These are phyloP conservation scores for Podilymbus podiceps DNA, from an alignment of 2,113 vertebrate genomes.

Conservation along the genomic window DNA sequence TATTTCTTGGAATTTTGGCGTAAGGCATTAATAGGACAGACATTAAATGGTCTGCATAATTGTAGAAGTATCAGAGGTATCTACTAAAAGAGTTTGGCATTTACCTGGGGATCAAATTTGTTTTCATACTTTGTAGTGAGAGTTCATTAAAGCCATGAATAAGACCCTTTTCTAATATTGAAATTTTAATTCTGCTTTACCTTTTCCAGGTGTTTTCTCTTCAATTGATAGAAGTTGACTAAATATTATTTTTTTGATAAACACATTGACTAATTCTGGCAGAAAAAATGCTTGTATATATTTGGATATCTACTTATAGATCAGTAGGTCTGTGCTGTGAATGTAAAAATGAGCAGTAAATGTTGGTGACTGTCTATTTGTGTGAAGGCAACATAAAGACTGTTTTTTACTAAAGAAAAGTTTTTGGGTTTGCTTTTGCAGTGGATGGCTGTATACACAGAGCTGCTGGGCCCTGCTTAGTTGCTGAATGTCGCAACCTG, in stretches of 20 bases:
- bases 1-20: not conserved
- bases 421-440: constrained; percentile 64
- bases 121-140: not conserved
- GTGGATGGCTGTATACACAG: constrained; percentile 98
- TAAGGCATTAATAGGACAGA: not conserved
- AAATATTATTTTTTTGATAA: not conserved
- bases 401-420: not conserved
- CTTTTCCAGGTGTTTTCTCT: not conserved
- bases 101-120: not conserved
- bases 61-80: not conserved
- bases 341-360: not conserved
- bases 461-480: constrained; percentile 90
- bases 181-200: not conserved
- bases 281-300: not conserved
- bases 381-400: not conserved
- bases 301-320: not conserved
- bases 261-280: not conserved
- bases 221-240: not conserved
- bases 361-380: rapidly evolving
- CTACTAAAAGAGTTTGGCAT: not conserved
- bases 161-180: not conserved
- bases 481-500: constrained; percentile 91
- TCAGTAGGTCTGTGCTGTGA: not conserved
- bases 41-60: not conserved
- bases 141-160: not conserved